Conservation (phyloP, 2,888 invertebrate species). For the Drosophila prostipennis region DNA sequence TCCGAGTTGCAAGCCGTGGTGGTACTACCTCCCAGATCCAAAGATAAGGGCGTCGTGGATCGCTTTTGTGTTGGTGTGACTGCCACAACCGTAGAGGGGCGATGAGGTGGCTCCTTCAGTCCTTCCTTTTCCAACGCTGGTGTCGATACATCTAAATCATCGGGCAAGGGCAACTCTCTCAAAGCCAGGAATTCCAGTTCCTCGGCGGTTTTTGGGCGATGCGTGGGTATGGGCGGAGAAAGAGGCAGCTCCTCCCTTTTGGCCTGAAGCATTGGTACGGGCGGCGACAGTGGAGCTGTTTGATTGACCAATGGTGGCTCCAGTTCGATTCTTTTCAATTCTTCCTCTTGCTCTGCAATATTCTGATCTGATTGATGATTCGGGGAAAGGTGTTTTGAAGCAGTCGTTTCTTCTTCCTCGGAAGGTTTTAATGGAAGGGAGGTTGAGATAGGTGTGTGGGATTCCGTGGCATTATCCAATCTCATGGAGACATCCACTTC, state of each 20-base stretch:
- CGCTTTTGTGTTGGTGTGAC: slow-evolving; percentile 14
- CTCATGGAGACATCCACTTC: slow-evolving; percentile 70
- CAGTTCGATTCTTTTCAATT: neutral
- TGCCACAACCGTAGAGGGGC: neutral
- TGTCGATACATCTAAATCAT: neutral
- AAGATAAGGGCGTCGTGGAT: neutral
- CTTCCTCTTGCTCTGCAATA: neutral
- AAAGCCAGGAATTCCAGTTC: slow-evolving; percentile 42
- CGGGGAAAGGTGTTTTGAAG: too few relatives aligned
- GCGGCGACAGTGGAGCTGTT: slow-evolving; percentile 1
- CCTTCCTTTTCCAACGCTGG: neutral
- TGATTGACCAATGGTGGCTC: neutral
- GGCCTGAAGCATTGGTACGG: slow-evolving; percentile 11
- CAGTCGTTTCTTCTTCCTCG: neutral
- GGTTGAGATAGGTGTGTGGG: neutral
- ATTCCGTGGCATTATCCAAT: slow-evolving; percentile 3
- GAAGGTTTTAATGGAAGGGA: slow-evolving; percentile 23
- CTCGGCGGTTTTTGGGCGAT: slow-evolving; percentile 50
- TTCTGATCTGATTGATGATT: neutral
- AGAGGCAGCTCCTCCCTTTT: neutral
- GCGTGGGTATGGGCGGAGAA: slow-evolving; percentile 69
- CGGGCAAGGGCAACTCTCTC: slow-evolving; percentile 20
- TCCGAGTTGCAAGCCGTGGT: slow-evolving; percentile 29
- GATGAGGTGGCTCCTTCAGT: neutral
- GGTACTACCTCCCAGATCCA: slow-evolving; percentile 40